Evolutionary conservation across 1,140 invertebrate species (phyloP), one percentile per base, ranked within the genome.

Genomic region (Nixonia krombeini): DNA sequence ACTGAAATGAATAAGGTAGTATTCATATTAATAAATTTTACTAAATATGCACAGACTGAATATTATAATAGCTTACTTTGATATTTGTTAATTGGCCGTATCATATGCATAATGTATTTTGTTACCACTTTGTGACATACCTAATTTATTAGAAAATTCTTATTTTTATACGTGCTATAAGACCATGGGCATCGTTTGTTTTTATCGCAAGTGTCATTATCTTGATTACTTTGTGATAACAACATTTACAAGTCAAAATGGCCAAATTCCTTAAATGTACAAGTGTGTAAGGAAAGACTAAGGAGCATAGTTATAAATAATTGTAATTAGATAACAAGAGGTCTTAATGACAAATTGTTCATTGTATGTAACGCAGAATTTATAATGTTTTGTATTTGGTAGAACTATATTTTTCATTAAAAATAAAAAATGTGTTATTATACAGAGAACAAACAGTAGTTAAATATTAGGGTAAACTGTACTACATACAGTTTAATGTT

Each of bases 251-350:
- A 64, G 52, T 64, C 33, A 26, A 51, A 40, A 40, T 51, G 62
- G 47, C 51, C 53, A 58, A 65, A 65, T 57, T 65, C 15, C 29
- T 65, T 65, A 53, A 56, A 2, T 65, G 62, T 65, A 65, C 40
- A 65, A 31, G 18, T 40, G 51, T 47, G 37, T 56, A 64, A 52
- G 21, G 21, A 2, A 21, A 21, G 21, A 21, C 21, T 21, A 21
- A 21, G 21, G 2, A 21, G 21, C 6, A 21, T 2, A 3, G 21
- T 21, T 21, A 21, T 21, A 21, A 21, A 21, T 21, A 21, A 21
- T 6, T 21, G 6, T 6, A 21, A 21, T 21, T 21, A 21, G 21
- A 21, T 21, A 21, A 21, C 2, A 21, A 21, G 21, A 3, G 21
- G 6, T 21, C 21, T 21, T 3, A 3, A 21, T 21, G 21, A 21